These are phyloP conservation scores for Carcina quercana DNA, from an alignment of 2,888 invertebrate genomes.

Conservation along the genomic window DNA sequence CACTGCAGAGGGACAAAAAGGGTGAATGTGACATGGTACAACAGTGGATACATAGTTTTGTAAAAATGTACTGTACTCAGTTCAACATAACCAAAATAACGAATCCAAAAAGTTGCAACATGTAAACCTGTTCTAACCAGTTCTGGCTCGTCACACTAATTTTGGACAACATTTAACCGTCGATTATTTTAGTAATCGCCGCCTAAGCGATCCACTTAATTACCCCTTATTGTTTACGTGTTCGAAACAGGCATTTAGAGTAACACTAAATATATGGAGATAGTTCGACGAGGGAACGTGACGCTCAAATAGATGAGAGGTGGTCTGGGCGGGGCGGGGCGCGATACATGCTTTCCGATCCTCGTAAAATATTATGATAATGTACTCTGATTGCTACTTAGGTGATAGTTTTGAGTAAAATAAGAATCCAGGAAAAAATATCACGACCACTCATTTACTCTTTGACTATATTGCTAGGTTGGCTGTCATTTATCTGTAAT, in stretches of 20 bases:
- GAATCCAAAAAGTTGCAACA: too few relatives aligned
- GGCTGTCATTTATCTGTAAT: too few relatives aligned
- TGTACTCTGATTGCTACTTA: conserved; percentile 25
- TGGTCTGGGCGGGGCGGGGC: conserved; percentile 34
- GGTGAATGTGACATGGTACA: too few relatives aligned
- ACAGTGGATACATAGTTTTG: too few relatives aligned
- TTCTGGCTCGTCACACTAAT: conserved; percentile 47
- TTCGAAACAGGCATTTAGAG: conserved; percentile 41
- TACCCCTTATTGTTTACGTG: conserved; percentile 48
- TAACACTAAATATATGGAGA: conserved; percentile 21
- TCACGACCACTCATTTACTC: too few relatives aligned
- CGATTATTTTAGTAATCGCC: conserved; percentile 48
- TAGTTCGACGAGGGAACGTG: too few relatives aligned
- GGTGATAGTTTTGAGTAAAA: too few relatives aligned
- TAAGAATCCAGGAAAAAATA: too few relatives aligned
- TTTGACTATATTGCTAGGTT: too few relatives aligned
- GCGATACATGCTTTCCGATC: conserved; percentile 38
- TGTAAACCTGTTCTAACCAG: conserved; percentile 30
- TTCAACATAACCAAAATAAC: too few relatives aligned
- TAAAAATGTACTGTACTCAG: too few relatives aligned
- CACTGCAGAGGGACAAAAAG: too few relatives aligned
- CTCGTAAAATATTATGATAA: conserved; percentile 39
- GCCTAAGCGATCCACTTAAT: conserved; percentile 50
- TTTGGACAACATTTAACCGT: conserved; percentile 46
- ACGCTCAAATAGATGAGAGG: conserved; percentile 39